Evolutionary conservation across 2,113 vertebrate species (phyloP).

Genomic region (Nycticryphes semicollaris): DNA sequence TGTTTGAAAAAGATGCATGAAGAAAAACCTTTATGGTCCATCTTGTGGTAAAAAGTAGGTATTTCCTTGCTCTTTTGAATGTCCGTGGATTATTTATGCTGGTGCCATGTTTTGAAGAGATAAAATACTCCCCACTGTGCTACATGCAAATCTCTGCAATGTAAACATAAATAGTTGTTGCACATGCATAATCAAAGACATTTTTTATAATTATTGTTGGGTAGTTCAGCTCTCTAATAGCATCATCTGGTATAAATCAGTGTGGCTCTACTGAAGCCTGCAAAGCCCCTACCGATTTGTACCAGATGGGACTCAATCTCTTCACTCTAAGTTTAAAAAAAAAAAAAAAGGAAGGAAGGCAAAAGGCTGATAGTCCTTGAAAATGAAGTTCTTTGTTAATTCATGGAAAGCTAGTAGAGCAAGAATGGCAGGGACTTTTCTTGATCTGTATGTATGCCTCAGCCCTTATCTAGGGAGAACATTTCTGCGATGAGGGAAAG

Average conservation of each 20-base stretch:
- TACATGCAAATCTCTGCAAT: constrained; percentile 55
- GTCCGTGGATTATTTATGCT: constrained; percentile 60
- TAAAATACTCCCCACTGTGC: constrained; percentile 72
- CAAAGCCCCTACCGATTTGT: constrained; percentile 24
- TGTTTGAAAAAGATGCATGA: background rate
- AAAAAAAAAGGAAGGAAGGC: too few species aligned
- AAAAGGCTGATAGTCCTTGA: background rate
- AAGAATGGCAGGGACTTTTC: background rate
- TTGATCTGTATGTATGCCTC: background rate
- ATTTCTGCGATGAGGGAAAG: background rate
- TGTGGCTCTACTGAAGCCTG: constrained; percentile 30
- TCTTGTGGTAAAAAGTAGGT: constrained; percentile 30
- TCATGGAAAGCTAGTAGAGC: background rate
- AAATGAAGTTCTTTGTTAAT: constrained; percentile 17
- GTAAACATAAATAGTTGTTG: constrained; percentile 51
- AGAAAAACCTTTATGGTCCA: constrained; percentile 56
- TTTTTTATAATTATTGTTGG: constrained; percentile 43
- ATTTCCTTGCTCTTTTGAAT: constrained; percentile 68
- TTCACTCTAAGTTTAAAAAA: constrained; percentile 1
- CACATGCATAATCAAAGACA: constrained; percentile 33
- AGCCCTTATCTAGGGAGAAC: background rate
- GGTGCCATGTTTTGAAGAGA: constrained; percentile 68
- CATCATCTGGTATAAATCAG: constrained; percentile 55
- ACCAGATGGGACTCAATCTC: constrained; percentile 55
- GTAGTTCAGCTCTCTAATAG: constrained; percentile 20